Evolutionary conservation across 2,888 invertebrate species (phyloP), one percentile per base, ranked within the genome.

Genomic region (Crocallis elinguaria): DNA sequence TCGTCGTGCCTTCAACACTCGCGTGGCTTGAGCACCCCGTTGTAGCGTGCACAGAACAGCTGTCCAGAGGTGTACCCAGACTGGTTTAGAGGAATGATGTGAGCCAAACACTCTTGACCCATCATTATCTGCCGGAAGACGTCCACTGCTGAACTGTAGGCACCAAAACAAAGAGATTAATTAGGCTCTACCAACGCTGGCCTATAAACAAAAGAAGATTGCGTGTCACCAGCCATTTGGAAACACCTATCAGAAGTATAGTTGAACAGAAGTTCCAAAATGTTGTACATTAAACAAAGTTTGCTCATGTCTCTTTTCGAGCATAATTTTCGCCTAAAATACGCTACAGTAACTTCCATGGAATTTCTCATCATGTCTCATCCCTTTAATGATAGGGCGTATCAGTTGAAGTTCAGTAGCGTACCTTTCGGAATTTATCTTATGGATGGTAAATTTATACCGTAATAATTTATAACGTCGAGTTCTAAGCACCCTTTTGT

Each of bases 301-400:
- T 52, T 43, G 27, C 39, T 54, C 39, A 21, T 43, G 36, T 46
- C 39, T 21, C 42, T 44, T 44, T 27, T 33, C 8, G 29, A 39
- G 50, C 23, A 45, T 51, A 60, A 54, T 54, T 46, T 51, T 43
- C 25, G 17, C 29, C 30, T 54, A 42, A 42, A 44, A 53, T 51
- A 60, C 51, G 56, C 30, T 38, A 48, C 54, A 52, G 45, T 49
- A 44, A 57, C 39, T 61, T 57, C 36, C 27, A 44, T 48, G 43
- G 51, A 44, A 51, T 56, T 48, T 33, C 53, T 51, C 48, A 56
- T 50, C 43, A 13, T 35, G 29, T 33, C 42, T 56, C 48, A 57
- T 48, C 56, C 46, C 48, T 51, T 48, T 48, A 55, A 55, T 49
- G 54, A 55, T 49, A 32, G 43, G 46, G 43, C 29, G 21, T 54